phyloP scores from a whole-genome alignment of 2,797 vertebrate genomes.

The Numenius phaeopus region DNA sequence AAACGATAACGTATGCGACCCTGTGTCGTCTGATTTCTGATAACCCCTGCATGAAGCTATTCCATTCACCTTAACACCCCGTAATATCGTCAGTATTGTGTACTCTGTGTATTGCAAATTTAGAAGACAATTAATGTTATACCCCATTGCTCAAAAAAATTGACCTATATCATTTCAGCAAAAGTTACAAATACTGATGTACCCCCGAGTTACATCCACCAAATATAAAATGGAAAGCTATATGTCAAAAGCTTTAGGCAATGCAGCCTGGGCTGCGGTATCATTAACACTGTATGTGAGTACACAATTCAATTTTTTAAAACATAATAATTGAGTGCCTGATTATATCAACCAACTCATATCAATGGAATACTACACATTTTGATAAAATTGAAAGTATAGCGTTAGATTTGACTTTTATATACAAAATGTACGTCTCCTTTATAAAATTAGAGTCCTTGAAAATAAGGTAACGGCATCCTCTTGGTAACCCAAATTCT shows the following conservation, averaged over 20 bases:
- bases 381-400: not conserved
- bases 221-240: not conserved
- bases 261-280: not conserved
- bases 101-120: not conserved
- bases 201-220: not conserved
- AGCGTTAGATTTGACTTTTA: not conserved
- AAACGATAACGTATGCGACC: fast-evolving
- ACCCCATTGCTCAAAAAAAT: not conserved
- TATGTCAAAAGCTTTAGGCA: not conserved
- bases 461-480: not conserved
- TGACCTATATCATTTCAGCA: not conserved
- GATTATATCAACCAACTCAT: not conserved
- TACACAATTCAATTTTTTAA: not conserved
- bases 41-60: not conserved
- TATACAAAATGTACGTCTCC: not conserved
- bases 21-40: not conserved
- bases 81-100: not conserved
- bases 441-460: not conserved
- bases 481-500: not conserved
- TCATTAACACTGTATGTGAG: not conserved
- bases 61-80: not conserved
- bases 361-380: not conserved
- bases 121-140: not conserved
- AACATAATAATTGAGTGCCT: not conserved
- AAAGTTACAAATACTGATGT: not conserved